A percentile compares a stretch with the other conserved stretches of the same genome.
These are phyloP conservation scores for Drosophila borealis DNA, from an alignment of 2,888 invertebrate genomes.

Conservation along the genomic window DNA sequence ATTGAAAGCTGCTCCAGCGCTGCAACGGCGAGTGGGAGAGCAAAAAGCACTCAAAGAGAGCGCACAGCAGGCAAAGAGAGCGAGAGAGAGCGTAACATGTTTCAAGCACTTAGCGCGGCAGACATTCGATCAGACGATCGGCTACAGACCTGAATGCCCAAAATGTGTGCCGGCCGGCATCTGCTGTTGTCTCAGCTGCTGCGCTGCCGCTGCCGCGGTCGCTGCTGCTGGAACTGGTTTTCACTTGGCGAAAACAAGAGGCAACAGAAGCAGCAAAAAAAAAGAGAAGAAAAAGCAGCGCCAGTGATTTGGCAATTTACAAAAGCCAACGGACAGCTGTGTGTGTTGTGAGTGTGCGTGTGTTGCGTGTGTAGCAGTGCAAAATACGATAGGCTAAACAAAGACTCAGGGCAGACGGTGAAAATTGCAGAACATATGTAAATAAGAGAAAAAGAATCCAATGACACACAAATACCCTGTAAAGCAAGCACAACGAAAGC, in stretches of 20 bases:
- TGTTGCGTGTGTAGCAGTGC: constrained; percentile 30
- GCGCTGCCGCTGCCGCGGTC: constrained; percentile 1
- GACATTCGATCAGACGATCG: constrained; percentile 53
- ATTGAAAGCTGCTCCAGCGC: constrained; percentile 27
- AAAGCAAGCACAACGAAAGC: neutral
- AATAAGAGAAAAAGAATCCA: neutral
- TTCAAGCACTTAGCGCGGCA: constrained; percentile 14
- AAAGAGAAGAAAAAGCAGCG: constrained; percentile 34
- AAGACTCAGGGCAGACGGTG: constrained; percentile 33
- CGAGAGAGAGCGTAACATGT: constrained; percentile 13
- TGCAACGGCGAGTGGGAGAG: neutral
- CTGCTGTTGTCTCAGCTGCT: constrained; percentile 41
- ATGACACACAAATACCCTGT: constrained; percentile 22
- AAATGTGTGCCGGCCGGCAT: constrained; percentile 78
- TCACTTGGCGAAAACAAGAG: constrained; percentile 57
- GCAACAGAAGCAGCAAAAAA: constrained; percentile 13
- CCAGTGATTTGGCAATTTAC: constrained; percentile 68
- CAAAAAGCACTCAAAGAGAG: constrained; percentile 16
- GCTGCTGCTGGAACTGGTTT: constrained; percentile 71
- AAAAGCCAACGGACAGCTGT: constrained; percentile 28
- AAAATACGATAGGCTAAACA: constrained; percentile 67
- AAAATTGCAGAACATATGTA: constrained; percentile 37
- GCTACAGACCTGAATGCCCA: constrained; percentile 57
- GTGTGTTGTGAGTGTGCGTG: constrained; percentile 1
- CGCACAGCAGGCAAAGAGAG: constrained; percentile 9